Base-by-base conservation (phyloP, 2,797 vertebrate species). In the Coccyzus lansbergi region DNA sequence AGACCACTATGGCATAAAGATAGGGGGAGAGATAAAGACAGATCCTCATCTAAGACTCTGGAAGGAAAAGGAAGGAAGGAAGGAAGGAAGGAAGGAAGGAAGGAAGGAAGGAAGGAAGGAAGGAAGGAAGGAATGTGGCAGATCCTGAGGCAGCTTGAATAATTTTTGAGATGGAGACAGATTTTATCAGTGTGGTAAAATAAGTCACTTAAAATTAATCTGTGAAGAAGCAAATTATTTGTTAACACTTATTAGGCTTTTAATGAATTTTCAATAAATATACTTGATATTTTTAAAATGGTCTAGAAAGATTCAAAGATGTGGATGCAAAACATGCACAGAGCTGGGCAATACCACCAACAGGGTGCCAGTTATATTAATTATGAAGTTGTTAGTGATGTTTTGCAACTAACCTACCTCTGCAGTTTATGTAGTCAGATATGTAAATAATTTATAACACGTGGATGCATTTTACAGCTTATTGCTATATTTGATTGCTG, bases 141-240 rank as follows among this genome's bases (percentile, higher is more conserved):
- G 60, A 86, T 83, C 88, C 78, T 62, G 49, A 92, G 78, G 93
- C 78, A 91, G 46, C 64, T 80, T 86, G 86, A 90, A 80, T 92
- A 90, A 46, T 83, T 83, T 86, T 91, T 74, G 46, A 89, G 72
- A 78, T 64, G 44, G 34, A 69, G 58, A 81, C 67, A 67, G 83
- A 93, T 93, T 82, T 94, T 93, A 93, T 96, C 90, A 77, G 60
- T 15, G 4, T 82, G 63, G 51, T 64, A 82, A 94, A 94, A 64
- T 63, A 90, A 94, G 26, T 31, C 33, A 29, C n/a, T 79, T 88
- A 82, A 82, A 95, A 94, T 59, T 56, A 86, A 36, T 88, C 83
- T 81, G 52, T 77, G 71, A 88, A 80, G 64, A 80, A 84, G 75
- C 52, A 94, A 79, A 74, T 93, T 70, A 83, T 93, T 95, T 94